Conservation (phyloP, 1,140 invertebrate species). For the Kradibia gibbosae region DNA sequence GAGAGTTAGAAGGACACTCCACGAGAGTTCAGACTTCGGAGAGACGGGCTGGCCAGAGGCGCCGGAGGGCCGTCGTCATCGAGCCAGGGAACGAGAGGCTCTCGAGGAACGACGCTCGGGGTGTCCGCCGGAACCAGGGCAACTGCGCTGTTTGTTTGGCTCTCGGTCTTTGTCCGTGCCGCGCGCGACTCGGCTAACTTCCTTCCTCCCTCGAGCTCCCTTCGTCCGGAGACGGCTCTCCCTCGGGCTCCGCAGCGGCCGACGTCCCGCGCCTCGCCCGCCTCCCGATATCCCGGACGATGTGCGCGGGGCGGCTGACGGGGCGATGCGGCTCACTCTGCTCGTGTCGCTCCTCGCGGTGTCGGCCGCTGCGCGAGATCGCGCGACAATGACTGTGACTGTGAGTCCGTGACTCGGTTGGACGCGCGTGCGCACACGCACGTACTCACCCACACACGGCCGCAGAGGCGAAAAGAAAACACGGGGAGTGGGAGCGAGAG, state of each 20-base stretch:
- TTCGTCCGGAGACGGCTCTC: neutral
- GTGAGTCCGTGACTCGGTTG: too few relatives aligned
- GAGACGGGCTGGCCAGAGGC: too few relatives aligned
- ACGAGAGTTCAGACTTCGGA: too few relatives aligned
- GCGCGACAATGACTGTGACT: too few relatives aligned
- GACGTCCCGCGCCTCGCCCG: neutral
- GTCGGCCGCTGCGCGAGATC: too few relatives aligned
- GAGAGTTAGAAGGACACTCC: too few relatives aligned
- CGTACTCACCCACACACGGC: too few relatives aligned
- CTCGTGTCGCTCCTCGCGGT: too few relatives aligned
- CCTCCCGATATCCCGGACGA: neutral
- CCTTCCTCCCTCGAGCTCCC: neutral
- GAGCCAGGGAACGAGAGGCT: neutral
- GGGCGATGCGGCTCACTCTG: too few relatives aligned
- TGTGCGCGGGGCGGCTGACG: too few relatives aligned
- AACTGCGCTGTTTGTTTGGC: constrained; percentile 65
- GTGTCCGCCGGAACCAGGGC: constrained; percentile 53
- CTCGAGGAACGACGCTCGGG: constrained; percentile 51
- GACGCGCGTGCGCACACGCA: too few relatives aligned
- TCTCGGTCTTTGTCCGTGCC: constrained; percentile 62
- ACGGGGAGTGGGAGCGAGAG: neutral
- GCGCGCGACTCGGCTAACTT: neutral
- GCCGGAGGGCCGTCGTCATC: neutral
- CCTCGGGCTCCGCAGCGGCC: neutral
- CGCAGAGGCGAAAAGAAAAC: too few relatives aligned